Evolutionary conservation across 2,888 invertebrate species (phyloP), one percentile per base, ranked within the genome.

Genomic region (Operophtera brumata): DNA sequence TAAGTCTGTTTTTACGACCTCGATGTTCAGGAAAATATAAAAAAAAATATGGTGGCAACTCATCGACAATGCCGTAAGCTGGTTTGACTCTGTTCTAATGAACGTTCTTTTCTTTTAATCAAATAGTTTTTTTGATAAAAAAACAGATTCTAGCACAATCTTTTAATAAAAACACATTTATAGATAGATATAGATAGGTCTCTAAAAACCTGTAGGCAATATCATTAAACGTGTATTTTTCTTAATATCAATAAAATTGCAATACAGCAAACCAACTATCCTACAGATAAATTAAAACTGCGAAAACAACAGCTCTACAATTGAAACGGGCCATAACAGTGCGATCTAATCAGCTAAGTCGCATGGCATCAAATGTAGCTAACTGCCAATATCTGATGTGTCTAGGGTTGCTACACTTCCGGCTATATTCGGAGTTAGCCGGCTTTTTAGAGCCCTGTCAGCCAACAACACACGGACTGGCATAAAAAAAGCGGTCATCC

Each of bases 321-420:
- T 62, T 64, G 62, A 59, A 64, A 59, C 45, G 53, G 46, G 51
- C 57, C 44, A 61, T 62, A 64, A 60, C 54, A 57, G 53, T 43
- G 36, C 66, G 80, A 84, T 82, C 73, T 82, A 85, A 87, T 87
- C 87, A 80, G 73, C 66, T 58, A 69, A 82, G 83, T 81, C 78
- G 79, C 80, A 81, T 77, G 76, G 75, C 76, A 77, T 72, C 82
- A 82, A 71, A 81, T 84, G 84, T 73, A 76, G 73, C 82, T 86
- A 88, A 87, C 84, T 85, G 87, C 86, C 87, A 88, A 89, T 65
- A 62, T 62, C 88, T 81, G 85, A 87, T 88, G 86, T 82, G 83
- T 77, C 79, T 57, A 57, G 52, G 11, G 52, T 20, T 39, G 52
- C 25, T 9, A 39, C 13, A 35, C 20, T 8, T 39, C 14, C 13